Evolutionary conservation across 2,888 invertebrate genomes (phyloP).

Genomic region (Pollenia labialis): DNA sequence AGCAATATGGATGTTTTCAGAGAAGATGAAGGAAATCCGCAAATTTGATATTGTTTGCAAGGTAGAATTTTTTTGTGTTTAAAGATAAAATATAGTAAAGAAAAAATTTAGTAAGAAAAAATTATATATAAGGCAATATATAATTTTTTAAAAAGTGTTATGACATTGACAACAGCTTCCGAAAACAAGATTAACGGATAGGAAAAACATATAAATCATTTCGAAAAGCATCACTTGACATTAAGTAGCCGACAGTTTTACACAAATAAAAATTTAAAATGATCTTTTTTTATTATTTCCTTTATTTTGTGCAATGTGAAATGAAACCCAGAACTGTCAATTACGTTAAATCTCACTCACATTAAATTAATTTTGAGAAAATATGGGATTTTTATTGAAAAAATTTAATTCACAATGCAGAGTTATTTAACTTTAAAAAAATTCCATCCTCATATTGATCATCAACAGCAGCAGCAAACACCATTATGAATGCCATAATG

Average conservation of each 20-base stretch:
- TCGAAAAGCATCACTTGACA: conserved; percentile 5
- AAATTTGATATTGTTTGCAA: too few relatives aligned
- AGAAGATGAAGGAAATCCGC: too few relatives aligned
- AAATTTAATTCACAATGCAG: conserved; percentile 12
- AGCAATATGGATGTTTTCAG: too few relatives aligned
- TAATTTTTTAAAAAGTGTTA: too few relatives aligned
- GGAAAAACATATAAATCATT: conserved; percentile 10
- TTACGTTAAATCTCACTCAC: conserved; percentile 49
- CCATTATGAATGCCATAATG: conserved; percentile 52
- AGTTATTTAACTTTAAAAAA: conserved; percentile 30
- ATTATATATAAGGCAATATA: too few relatives aligned
- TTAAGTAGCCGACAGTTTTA: neutral
- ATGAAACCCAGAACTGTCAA: conserved; percentile 55
- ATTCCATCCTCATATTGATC: conserved; percentile 23
- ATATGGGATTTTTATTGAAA: conserved; percentile 27
- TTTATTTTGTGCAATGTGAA: conserved; percentile 17
- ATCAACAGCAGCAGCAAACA: conserved; percentile 26
- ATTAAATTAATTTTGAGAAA: conserved; percentile 48
- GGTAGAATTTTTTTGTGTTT: too few relatives aligned
- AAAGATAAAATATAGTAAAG: too few relatives aligned
- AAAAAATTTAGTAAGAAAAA: too few relatives aligned
- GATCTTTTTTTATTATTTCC: neutral
- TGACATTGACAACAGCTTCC: conserved; percentile 8
- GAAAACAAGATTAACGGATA: conserved; percentile 6
- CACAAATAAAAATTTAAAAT: conserved; percentile 20